A percentile compares a stretch with the other conserved stretches of the same genome.
phyloP scores from a whole-genome alignment of 2,888 invertebrate genomes.

The Ophion ventricosus region DNA sequence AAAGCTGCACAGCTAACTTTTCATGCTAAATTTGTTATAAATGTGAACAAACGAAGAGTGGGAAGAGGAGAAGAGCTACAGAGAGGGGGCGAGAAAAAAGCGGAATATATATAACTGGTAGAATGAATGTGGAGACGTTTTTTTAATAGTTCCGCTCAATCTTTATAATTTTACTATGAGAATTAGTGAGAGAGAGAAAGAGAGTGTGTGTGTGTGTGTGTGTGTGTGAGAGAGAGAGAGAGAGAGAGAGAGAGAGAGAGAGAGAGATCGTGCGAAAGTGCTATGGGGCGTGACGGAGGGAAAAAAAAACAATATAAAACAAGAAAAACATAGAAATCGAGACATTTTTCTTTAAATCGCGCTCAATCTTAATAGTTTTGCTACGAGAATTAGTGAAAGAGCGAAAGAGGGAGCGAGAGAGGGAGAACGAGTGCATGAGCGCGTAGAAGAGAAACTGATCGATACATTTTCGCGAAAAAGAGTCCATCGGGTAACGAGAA shows the following conservation, averaged over 20 bases:
- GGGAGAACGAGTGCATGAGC: slow-evolving; percentile 35
- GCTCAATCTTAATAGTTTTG: slow-evolving; percentile 59
- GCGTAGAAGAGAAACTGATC: slow-evolving; percentile 42
- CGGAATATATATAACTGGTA: slow-evolving; percentile 13
- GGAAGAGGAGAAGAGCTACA: not conserved
- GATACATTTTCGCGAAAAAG: slow-evolving; percentile 59
- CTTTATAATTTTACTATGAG: slow-evolving; percentile 55
- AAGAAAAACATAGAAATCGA: not conserved
- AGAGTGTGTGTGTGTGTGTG: too few relatives aligned
- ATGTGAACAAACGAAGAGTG: slow-evolving; percentile 13
- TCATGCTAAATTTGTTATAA: slow-evolving; percentile 40
- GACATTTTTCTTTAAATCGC: slow-evolving; percentile 44
- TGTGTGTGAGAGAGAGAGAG: slow-evolving; percentile 1
- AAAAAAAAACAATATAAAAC: not conserved
- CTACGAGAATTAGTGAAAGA: slow-evolving; percentile 28
- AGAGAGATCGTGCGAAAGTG: too few relatives aligned
- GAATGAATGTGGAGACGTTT: slow-evolving; percentile 13
- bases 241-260: not conserved
- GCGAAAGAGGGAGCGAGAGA: slow-evolving; percentile 10
- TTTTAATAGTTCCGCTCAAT: slow-evolving; percentile 53
- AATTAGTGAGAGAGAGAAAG: slow-evolving; percentile 23
- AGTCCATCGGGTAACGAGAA: slow-evolving; percentile 71
- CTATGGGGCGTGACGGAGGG: not conserved
- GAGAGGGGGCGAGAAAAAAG: not conserved
- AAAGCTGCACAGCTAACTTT: slow-evolving; percentile 27